Conservation (phyloP, 1,140 invertebrate genomes). For the Periplaneta americana region DNA sequence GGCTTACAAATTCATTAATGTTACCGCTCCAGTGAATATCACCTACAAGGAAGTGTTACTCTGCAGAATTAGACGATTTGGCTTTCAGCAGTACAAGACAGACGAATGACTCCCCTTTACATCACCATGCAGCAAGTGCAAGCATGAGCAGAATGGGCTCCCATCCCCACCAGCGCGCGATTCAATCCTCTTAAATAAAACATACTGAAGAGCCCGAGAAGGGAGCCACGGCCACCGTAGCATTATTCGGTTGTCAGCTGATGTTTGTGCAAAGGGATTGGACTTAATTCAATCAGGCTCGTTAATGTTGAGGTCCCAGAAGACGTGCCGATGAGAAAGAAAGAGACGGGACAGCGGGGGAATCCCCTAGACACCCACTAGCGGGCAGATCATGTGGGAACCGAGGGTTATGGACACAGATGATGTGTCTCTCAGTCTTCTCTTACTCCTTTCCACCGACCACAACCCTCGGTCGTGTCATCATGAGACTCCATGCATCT, state of each 20-base stretch:
- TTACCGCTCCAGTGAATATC: no score
- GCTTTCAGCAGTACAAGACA: not conserved
- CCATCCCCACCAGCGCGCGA: not conserved
- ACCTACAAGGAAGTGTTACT: not conserved
- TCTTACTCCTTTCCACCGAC: not conserved
- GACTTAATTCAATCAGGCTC: conserved; percentile 23
- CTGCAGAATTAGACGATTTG: not conserved
- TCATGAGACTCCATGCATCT: not conserved
- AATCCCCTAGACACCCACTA: conserved; percentile 1
- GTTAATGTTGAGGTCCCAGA: conserved; percentile 18
- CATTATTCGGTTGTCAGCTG: conserved; percentile 23
- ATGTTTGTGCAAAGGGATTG: conserved; percentile 25
- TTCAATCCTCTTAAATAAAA: conserved; percentile 16
- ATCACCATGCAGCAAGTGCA: not conserved
- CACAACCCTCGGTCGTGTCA: not conserved
- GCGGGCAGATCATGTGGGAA: conserved; percentile 14
- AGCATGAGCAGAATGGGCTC: not conserved
- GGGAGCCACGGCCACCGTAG: not conserved
- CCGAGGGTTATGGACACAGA: conserved; percentile 12
- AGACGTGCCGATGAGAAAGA: conserved; percentile 9
- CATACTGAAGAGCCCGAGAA: conserved; percentile 3
- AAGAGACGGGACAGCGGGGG: conserved; percentile 8
- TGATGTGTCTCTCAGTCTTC: not conserved
- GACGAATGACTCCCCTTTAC: not conserved
- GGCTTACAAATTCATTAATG: no score